Evolutionary conservation across 2,113 vertebrate genomes (phyloP).

Genomic region (Anser cygnoides): DNA sequence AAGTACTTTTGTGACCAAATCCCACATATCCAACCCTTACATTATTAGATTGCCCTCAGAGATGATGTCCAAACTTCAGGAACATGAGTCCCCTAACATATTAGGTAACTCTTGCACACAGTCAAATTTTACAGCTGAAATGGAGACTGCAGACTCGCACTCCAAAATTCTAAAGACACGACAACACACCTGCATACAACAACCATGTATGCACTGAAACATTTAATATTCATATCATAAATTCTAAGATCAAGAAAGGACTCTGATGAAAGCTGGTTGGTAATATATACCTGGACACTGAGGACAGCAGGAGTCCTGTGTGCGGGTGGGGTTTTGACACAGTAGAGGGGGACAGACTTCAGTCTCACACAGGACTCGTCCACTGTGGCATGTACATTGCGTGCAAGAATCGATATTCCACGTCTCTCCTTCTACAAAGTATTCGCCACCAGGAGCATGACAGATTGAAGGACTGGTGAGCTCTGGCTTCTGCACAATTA

Average conservation of each 20-base stretch:
- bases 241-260: neutral
- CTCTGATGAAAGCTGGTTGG: neutral
- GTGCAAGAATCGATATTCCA: conserved; percentile 93
- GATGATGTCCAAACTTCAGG: neutral
- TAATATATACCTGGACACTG: conserved; percentile 83
- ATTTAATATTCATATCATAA: neutral
- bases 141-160: neutral
- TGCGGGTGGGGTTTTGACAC: conserved; percentile 86
- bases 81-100: neutral
- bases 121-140: neutral
- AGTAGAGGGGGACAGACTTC: conserved; percentile 91
- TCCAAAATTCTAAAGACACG: neutral
- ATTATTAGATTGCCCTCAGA: neutral
- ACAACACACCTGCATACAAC: neutral
- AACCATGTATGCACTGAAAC: neutral
- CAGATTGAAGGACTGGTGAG: conserved; percentile 85
- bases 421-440: conserved; percentile 88
- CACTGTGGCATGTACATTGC: conserved; percentile 88
- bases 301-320: conserved; percentile 90
- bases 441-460: conserved; percentile 88
- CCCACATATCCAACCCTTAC: neutral
- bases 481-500: conserved; percentile 82
- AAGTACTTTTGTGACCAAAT: conserved; percentile 1
- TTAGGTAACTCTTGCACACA: neutral
- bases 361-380: conserved; percentile 89